Conservation (phyloP, 1,140 invertebrate genomes). For the Rhagoletis pomonella region DNA sequence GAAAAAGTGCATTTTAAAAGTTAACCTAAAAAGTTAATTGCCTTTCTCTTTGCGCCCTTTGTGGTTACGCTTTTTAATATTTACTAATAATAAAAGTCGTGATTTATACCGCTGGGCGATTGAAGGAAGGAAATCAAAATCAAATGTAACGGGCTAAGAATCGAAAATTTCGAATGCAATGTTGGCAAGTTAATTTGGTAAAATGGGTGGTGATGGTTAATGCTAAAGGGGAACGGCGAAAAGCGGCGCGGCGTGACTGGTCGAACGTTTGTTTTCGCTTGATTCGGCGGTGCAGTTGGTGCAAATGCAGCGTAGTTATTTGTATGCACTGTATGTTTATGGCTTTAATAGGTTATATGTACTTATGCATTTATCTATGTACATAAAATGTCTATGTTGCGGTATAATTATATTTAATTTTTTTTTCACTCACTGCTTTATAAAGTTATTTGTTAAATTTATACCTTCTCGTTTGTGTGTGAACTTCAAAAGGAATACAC, state of each 20-base stretch:
- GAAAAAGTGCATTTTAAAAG: slow-evolving; percentile 42
- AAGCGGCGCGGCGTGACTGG: not conserved
- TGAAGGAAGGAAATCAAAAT: slow-evolving; percentile 4
- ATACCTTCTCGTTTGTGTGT: not conserved
- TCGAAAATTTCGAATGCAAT: slow-evolving; percentile 17
- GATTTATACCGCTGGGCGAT: not conserved
- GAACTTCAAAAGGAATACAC: not conserved
- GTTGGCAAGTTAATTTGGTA: slow-evolving; percentile 18
- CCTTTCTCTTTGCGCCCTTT: not conserved
- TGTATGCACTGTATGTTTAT: not conserved
- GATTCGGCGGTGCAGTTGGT: not conserved
- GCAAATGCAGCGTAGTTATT: slow-evolving; percentile 14
- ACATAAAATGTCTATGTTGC: not conserved
- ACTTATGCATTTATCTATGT: not conserved
- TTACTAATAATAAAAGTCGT: slow-evolving; percentile 38
- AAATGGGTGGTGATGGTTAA: not conserved
- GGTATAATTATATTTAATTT: not conserved
- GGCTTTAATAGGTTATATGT: not conserved
- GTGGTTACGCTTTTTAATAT: no score
- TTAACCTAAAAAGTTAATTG: slow-evolving; percentile 14
- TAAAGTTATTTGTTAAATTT: not conserved
- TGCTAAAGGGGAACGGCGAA: not conserved
- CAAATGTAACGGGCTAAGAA: not conserved
- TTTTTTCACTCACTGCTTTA: not conserved
- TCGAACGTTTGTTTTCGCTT: not conserved